Evolutionary conservation across 2,888 invertebrate genomes (phyloP).

Genomic region (Cecidostiba fungosa): DNA sequence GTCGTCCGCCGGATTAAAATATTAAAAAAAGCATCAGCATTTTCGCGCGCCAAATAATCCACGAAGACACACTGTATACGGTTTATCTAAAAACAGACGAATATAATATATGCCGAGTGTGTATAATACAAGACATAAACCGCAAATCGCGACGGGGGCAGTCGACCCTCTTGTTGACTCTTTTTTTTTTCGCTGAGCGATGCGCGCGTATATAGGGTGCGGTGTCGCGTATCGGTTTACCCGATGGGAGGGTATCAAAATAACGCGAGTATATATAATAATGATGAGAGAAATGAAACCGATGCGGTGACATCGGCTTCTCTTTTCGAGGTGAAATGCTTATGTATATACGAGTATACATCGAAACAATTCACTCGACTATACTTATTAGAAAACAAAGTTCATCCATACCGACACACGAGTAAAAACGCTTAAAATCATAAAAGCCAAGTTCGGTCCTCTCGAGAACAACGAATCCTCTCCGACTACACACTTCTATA

Average conservation of each 20-base stretch:
- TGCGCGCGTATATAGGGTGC: background rate
- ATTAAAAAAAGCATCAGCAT: slow-evolving; percentile 71
- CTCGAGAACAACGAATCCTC: background rate
- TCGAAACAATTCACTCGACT: too few relatives aligned
- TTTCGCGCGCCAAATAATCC: background rate
- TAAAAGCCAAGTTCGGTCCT: background rate
- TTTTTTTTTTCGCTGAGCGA: background rate
- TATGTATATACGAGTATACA: too few relatives aligned
- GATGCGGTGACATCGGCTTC: background rate
- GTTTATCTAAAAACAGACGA: too few relatives aligned
- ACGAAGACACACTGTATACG: background rate
- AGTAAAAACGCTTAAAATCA: background rate
- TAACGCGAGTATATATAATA: background rate
- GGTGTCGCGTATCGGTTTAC: background rate
- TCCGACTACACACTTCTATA: background rate
- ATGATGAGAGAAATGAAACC: background rate
- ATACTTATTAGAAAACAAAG: background rate
- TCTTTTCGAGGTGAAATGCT: background rate
- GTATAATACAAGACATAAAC: background rate
- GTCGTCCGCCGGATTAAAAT: slow-evolving; percentile 72
- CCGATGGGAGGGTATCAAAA: background rate
- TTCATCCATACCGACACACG: background rate
- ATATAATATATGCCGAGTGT: too few relatives aligned
- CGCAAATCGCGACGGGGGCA: background rate
- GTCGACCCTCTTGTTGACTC: background rate